A percentile compares a stretch with the other conserved stretches of the same genome.
Conservation (phyloP, 2,113 vertebrate genomes). For the Arizona elegans region DNA sequence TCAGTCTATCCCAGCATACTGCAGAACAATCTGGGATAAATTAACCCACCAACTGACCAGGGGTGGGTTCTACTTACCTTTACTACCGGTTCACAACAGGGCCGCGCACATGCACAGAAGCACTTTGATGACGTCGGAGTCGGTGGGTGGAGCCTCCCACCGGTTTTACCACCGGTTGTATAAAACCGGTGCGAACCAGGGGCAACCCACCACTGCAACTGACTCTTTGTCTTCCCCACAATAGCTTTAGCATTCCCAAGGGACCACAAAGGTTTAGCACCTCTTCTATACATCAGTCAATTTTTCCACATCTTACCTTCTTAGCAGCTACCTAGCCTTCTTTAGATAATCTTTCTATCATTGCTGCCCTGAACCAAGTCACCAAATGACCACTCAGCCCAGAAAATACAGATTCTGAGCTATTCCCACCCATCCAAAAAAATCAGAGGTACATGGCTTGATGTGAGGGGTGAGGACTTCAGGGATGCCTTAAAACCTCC, state of each 20-base stretch:
- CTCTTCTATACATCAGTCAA: not conserved
- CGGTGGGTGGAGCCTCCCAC: no score
- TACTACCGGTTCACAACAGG: no score
- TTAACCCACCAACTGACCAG: not conserved
- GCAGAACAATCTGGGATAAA: not conserved
- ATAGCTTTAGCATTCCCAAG: not conserved
- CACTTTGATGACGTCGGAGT: no score
- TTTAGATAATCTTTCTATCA: not conserved
- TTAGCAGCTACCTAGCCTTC: not conserved
- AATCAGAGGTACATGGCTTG: not conserved
- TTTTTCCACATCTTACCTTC: not conserved
- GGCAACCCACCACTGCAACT: no score
- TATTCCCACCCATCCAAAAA: not conserved
- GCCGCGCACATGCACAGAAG: no score
- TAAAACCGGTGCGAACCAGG: no score
- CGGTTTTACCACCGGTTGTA: no score
- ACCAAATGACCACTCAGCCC: not conserved
- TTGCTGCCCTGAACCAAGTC: not conserved
- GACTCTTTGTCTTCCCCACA: not conserved
- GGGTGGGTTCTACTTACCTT: no score
- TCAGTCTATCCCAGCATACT: not conserved
- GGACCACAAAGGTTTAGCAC: not conserved
- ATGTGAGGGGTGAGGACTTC: not conserved
- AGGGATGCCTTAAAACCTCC: not conserved
- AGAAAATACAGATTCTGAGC: not conserved